Evolutionary conservation across 1,140 invertebrate genomes (phyloP).

Genomic region (Mya arenaria): DNA sequence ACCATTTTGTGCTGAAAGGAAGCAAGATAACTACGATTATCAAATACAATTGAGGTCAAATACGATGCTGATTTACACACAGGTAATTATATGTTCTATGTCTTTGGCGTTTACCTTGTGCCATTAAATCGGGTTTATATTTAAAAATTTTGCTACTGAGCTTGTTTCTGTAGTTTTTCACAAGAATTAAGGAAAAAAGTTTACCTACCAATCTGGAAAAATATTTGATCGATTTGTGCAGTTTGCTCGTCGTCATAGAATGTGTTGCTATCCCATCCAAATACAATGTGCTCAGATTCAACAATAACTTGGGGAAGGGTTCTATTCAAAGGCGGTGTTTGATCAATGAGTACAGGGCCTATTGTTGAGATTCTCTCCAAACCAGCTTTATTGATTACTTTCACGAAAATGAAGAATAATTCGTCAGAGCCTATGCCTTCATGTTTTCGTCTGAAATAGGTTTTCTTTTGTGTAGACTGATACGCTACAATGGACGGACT

Average conservation of each 20-base stretch:
- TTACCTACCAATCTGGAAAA: slow-evolving; percentile 13
- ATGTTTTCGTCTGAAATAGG: slow-evolving; percentile 25
- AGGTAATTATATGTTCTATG: not conserved
- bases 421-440: slow-evolving; percentile 52
- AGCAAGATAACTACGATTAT: not conserved
- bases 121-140: not conserved
- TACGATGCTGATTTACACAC: not conserved
- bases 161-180: not conserved
- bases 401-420: slow-evolving; percentile 59
- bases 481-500: slow-evolving; percentile 38
- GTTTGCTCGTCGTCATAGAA: slow-evolving; percentile 62
- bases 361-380: slow-evolving; percentile 28
- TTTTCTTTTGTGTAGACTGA: slow-evolving; percentile 5
- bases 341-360: slow-evolving; percentile 65
- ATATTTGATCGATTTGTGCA: not conserved
- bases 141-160: not conserved
- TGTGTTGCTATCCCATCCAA: slow-evolving; percentile 49
- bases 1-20: not conserved
- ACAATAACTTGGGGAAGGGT: slow-evolving; percentile 7
- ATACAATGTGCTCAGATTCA: slow-evolving; percentile 9
- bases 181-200: not conserved
- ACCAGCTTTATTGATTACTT: slow-evolving; percentile 62
- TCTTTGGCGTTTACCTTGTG: not conserved
- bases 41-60: not conserved
- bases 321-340: slow-evolving; percentile 60